phyloP scores from a whole-genome alignment of 2,797 vertebrate genomes.

The Myripristis murdjan region DNA sequence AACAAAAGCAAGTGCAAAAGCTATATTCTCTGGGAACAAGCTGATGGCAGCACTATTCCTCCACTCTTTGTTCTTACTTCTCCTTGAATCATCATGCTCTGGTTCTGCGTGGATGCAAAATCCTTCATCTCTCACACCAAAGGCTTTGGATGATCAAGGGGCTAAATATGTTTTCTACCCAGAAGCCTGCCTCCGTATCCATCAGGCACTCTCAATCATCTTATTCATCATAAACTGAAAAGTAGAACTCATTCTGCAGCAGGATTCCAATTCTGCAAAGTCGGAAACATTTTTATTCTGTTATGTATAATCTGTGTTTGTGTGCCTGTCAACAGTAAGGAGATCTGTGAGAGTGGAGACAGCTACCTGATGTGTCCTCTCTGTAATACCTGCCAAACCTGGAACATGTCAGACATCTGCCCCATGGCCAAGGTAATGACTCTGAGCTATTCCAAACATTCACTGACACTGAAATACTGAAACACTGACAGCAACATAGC shows the following conservation, averaged over 20 bases:
- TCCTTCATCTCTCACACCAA: conserved; percentile 1
- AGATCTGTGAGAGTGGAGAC: conserved; percentile 83
- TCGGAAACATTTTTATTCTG: conserved; percentile 7
- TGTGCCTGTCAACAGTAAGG: conserved; percentile 77
- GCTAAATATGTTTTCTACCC: background rate
- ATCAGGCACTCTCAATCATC: background rate
- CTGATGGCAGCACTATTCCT: conserved; percentile 14
- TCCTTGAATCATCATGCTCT: background rate
- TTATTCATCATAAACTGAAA: conserved; percentile 7
- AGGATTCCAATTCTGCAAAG: background rate
- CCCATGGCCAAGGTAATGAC: conserved; percentile 87
- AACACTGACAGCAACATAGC: background rate
- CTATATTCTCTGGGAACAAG: background rate
- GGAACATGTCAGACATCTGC: conserved; percentile 90
- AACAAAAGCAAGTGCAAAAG: conserved; percentile 4
- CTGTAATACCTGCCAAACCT: conserved; percentile 85
- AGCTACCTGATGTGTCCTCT: conserved; percentile 88
- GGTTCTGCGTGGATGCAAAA: background rate
- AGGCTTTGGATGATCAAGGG: background rate
- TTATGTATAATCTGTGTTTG: conserved; percentile 32
- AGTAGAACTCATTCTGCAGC: background rate
- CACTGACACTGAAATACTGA: background rate
- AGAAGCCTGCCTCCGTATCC: too few species aligned
- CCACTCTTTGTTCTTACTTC: conserved; percentile 9
- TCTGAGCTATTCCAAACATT: background rate